Conservation (phyloP, 2,113 vertebrate genomes). For the Cyanoderma ruficeps region DNA sequence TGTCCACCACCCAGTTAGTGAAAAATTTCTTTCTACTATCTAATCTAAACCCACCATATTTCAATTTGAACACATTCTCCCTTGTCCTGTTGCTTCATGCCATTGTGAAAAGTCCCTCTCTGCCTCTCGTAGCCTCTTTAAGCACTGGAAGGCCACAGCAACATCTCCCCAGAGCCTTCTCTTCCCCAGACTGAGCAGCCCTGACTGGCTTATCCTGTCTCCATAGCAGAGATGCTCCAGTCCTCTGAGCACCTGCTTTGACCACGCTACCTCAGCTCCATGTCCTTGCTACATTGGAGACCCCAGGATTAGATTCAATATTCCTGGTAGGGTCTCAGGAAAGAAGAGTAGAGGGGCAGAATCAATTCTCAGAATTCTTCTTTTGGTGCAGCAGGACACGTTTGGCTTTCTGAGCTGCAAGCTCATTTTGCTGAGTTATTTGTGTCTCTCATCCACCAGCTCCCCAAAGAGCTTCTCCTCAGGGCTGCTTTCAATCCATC, state of each 20-base stretch:
- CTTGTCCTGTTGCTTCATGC: neutral
- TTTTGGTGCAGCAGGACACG: neutral
- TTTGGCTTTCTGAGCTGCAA: neutral
- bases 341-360: neutral
- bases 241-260: neutral
- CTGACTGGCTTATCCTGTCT: neutral
- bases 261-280: fast-evolving
- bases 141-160: neutral
- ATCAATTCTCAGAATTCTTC: neutral
- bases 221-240: neutral
- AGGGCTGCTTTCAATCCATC: neutral
- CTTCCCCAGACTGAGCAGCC: neutral
- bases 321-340: neutral
- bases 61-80: neutral
- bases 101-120: neutral
- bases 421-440: neutral
- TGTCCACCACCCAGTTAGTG: neutral
- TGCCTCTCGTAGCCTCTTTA: neutral
- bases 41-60: neutral
- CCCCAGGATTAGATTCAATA: neutral
- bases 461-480: neutral
- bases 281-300: neutral
- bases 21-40: neutral
- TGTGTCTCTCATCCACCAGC: neutral
- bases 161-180: neutral